Conservation (phyloP, 2,113 vertebrate species). For the Ailurus styani region DNA sequence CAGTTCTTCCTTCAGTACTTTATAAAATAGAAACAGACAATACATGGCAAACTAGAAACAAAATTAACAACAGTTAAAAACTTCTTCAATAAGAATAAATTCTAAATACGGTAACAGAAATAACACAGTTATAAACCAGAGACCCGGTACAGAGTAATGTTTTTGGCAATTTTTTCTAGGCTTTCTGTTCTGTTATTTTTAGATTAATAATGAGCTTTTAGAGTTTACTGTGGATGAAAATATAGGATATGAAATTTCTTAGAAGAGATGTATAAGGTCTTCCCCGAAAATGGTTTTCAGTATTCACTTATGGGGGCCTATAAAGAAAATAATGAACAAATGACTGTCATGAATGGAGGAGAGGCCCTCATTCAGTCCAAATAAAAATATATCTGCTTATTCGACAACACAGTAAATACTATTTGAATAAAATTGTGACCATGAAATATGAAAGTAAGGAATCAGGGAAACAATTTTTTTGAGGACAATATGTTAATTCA, state of each 20-base stretch:
- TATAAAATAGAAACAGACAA: constrained; percentile 97
- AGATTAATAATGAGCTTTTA: background rate
- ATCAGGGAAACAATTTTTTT: background rate
- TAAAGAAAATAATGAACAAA: background rate
- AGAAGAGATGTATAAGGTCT: background rate
- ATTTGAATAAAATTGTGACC: background rate
- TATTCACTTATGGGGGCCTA: background rate
- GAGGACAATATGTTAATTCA: background rate
- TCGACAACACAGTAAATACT: background rate
- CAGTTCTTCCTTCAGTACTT: constrained; percentile 93
- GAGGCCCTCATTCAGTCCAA: background rate
- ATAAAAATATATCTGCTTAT: background rate
- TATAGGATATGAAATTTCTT: background rate
- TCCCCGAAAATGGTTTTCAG: background rate
- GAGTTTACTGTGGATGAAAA: background rate
- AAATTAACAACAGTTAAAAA: background rate
- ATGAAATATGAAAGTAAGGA: background rate
- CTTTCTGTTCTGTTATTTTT: background rate
- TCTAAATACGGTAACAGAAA: background rate
- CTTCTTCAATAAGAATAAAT: constrained; percentile 18
- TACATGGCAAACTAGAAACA: constrained; percentile 96
- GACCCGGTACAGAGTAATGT: background rate
- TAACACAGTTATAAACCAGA: background rate
- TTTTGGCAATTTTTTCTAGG: background rate
- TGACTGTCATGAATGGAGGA: background rate